Conservation (phyloP, 2,888 invertebrate species). For the Lasioglossum morio region DNA sequence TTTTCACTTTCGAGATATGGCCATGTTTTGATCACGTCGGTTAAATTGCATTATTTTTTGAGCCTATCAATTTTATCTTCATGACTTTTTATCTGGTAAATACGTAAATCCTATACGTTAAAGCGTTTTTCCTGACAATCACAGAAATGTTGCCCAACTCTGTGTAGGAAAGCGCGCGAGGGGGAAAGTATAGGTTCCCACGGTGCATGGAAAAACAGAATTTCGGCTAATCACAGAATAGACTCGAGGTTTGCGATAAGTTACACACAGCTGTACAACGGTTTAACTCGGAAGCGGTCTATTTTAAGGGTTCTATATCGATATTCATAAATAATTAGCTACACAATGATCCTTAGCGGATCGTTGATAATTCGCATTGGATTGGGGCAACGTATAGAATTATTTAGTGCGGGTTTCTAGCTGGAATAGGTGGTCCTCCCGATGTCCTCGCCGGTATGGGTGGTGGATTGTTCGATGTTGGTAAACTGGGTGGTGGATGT, state of each 20-base stretch:
- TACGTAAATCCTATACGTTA: too few species aligned
- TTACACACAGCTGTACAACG: constrained; percentile 55
- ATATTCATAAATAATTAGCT: constrained; percentile 66
- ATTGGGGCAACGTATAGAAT: constrained; percentile 16
- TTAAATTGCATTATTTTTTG: too few species aligned
- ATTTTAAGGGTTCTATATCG: constrained; percentile 47
- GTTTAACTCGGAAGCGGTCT: constrained; percentile 54
- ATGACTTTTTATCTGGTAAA: too few species aligned
- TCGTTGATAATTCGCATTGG: constrained; percentile 7
- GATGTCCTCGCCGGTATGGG: constrained; percentile 87
- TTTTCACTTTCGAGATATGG: too few species aligned
- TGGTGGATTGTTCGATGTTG: constrained; percentile 85
- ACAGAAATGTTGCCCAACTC: not conserved
- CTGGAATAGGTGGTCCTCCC: constrained; percentile 89
- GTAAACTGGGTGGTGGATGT: constrained; percentile 82
- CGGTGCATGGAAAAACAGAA: constrained; percentile 21
- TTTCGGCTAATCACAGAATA: constrained; percentile 57
- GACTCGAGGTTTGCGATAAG: constrained; percentile 33
- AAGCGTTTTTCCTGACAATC: too few species aligned
- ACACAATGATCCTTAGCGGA: constrained; percentile 31
- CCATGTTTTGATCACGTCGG: too few species aligned
- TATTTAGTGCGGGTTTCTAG: constrained; percentile 84
- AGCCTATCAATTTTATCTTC: too few species aligned
- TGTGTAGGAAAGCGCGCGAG: constrained; percentile 6
- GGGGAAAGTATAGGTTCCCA: constrained; percentile 43